phyloP scores from a whole-genome alignment of 2,888 invertebrate species.

The Ashinkailepas kermadecensis region DNA sequence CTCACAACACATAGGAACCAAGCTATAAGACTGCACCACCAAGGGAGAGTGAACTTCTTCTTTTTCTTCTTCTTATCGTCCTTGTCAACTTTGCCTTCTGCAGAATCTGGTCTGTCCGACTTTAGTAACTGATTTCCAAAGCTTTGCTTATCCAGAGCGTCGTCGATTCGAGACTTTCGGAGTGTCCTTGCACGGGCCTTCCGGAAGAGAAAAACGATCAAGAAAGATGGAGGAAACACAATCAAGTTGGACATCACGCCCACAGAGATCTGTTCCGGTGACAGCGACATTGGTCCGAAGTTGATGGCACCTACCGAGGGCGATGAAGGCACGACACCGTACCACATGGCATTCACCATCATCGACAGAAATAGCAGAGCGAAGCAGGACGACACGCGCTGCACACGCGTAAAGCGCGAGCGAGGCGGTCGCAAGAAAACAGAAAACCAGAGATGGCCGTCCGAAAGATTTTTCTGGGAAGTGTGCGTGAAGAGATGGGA shows the following conservation, averaged over 20 bases:
- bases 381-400: conserved; percentile 47
- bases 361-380: conserved; percentile 46
- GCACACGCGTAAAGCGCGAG: conserved; percentile 45
- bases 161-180: conserved; percentile 30
- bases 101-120: not conserved
- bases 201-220: conserved; percentile 44
- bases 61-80: conserved; percentile 24
- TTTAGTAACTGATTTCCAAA: not conserved
- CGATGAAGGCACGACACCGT: conserved; percentile 39
- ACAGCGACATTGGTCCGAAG: conserved; percentile 46
- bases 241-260: conserved; percentile 45
- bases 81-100: not conserved
- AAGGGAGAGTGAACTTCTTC: conserved; percentile 37
- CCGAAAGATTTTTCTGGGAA: conserved; percentile 40
- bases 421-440: conserved; percentile 46
- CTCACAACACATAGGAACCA: conserved; percentile 44
- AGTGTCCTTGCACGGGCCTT: conserved; percentile 34
- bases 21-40: conserved; percentile 40
- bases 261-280: conserved; percentile 45
- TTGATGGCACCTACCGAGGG: conserved; percentile 38
- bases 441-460: conserved; percentile 50
- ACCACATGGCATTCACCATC: conserved; percentile 49
- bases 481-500: conserved; percentile 44
- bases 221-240: conserved; percentile 44
- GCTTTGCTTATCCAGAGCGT: conserved; percentile 33